Conservation (phyloP, 2,797 vertebrate species). For the Darevskia mixta region DNA sequence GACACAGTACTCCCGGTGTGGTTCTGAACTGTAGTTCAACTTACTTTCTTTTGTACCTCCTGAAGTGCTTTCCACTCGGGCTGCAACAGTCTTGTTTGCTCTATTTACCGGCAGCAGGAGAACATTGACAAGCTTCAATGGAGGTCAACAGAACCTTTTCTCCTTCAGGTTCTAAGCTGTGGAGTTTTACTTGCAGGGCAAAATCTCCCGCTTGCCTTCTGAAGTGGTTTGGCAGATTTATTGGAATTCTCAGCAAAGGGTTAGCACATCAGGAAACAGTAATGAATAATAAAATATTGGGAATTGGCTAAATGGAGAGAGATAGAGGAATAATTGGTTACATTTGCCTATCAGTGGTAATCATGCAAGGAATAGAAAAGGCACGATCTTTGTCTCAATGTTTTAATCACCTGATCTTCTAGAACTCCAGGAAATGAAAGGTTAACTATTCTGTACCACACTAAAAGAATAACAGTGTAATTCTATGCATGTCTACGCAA, state of each 20-base stretch:
- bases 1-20: too few species aligned
- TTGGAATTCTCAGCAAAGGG: neutral
- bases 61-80: neutral
- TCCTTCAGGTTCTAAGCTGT: neutral
- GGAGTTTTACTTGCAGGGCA: neutral
- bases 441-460: slow-evolving; percentile 70
- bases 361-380: slow-evolving; percentile 21
- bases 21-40: too few species aligned
- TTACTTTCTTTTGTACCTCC: too few species aligned
- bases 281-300: neutral
- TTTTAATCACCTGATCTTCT: slow-evolving; percentile 65
- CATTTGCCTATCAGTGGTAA: slow-evolving; percentile 46
- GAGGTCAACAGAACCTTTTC: neutral
- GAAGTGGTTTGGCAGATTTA: neutral
- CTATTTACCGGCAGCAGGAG: too few species aligned
- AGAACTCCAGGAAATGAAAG: slow-evolving; percentile 63
- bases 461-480: slow-evolving; percentile 52
- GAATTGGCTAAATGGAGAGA: neutral
- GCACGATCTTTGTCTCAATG: slow-evolving; percentile 21
- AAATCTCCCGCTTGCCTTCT: neutral
- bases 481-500: neutral
- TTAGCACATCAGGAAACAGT: neutral
- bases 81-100: too few species aligned
- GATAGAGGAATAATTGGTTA: slow-evolving; percentile 25
- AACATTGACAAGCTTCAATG: too few species aligned